Evolutionary conservation across 2,888 invertebrate species (phyloP), one percentile per base, ranked within the genome.

Genomic region (Macaria notata): DNA sequence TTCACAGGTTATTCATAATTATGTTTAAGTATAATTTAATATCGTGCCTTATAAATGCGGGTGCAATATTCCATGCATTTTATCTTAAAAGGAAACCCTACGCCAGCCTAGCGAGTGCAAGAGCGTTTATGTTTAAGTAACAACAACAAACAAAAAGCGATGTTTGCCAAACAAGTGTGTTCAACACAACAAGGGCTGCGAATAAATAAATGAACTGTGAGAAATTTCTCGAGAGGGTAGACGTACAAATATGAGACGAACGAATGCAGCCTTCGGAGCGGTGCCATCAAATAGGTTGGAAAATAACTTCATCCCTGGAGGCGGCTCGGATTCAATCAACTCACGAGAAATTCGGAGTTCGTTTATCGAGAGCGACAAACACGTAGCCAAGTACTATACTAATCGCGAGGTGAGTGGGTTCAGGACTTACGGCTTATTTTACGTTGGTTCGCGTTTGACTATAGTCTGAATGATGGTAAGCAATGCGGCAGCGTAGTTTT

Each of bases 151-250:
- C 73, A 75, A 77, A 77, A 78, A 76, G 65, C 63, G 61, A 78
- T 71, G 67, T 73, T 74, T 64, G 72, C 71, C 71, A 75, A 80
- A 80, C 74, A 78, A 71, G 71, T 65, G 71, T 73, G 75, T 78
- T 77, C 75, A 75, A 79, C 75, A 73, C 78, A 81, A 81, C 80
- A 81, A 81, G 50, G 80, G 81, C 72, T 72, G 69, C 83, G 83
- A 87, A 88, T 83, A 85, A 85, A 84, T 81, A 88, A 87, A 88
- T 83, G 86, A 88, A 88, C 84, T 83, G 85, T 78, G 85, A 86
- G 79, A 78, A 83, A 85, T 86, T 84, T 85, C 84, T 86, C 85
- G 81, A 78, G 84, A 80, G 88, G 81, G 81, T 72, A 78, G 77
- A 75, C 61, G 65, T 64, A 82, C 81, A 80, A 84, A 85, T 80